phyloP scores from a whole-genome alignment of 2,113 vertebrate species.

The Lonchura striata region DNA sequence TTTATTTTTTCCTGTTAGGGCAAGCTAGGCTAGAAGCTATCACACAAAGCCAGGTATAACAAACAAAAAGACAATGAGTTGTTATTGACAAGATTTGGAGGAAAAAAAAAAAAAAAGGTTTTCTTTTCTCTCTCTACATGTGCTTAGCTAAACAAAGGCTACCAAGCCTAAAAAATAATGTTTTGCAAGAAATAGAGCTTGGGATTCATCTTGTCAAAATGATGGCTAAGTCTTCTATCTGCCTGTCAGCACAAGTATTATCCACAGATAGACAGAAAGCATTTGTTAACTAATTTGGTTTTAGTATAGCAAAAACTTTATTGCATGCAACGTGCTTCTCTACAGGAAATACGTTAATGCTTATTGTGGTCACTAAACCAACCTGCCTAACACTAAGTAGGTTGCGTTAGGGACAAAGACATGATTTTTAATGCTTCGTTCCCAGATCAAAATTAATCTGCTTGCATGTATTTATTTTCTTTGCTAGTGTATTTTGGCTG shows the following conservation, averaged over 20 bases:
- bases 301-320: background rate
- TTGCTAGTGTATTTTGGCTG: background rate
- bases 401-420: background rate
- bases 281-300: background rate
- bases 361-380: background rate
- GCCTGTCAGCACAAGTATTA: background rate
- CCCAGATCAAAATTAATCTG: background rate
- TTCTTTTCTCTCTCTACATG: background rate
- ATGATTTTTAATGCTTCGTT: background rate
- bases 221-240: background rate
- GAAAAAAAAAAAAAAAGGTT: background rate
- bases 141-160: conserved; percentile 7
- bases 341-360: background rate
- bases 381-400: background rate
- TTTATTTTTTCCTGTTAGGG: background rate
- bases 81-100: background rate
- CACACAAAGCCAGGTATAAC: background rate
- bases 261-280: background rate
- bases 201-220: background rate
- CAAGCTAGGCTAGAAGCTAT: background rate
- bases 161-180: background rate
- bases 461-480: background rate
- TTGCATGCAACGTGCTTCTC: background rate
- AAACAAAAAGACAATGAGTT: background rate
- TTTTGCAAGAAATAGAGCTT: conserved; percentile 1